Base-by-base conservation (phyloP, 2,888 invertebrate species). In the Monochamus alternatus region DNA sequence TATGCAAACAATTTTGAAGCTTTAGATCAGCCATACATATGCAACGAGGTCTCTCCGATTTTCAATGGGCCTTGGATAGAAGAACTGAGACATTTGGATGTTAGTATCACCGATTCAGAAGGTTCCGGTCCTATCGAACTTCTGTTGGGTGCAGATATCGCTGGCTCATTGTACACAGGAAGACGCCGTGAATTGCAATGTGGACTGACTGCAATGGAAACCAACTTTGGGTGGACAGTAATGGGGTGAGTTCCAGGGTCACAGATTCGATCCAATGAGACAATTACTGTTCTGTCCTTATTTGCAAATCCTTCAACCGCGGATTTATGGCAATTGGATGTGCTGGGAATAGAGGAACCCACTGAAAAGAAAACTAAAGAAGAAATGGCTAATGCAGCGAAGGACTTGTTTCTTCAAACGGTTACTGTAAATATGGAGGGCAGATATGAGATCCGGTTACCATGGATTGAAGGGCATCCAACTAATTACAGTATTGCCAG, bases 391-490 rank as follows among this genome's bases (percentile, higher is more conserved):
- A 47, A 73, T 65, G 77, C 72, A 10, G 82, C 83, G 0, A 82
- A 75, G 74, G 70, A 83, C 7, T 74, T 81, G 68, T 87, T 87
- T 78, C 38, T 75, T 5, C 75, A 84, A 43, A 87, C 85, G 0
- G 82, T 86, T 3, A 65, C 12, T 0, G 62, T 81, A 2, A 81
- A 84, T 43, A 62, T 77, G 7, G 79, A 84, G 10, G 84, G 84
- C 5, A 76, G 86, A 1, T 88, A 86, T 75, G 84, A 84, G 63
- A 84, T 87, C 2, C 44, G 75, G 30, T 76, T 87, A n/a, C 86
- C 87, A 9, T 86, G 86, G 85, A 78, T 83, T 30, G 82, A 84
- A 22, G 83, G 82, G 64, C 85, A 86, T 72, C 84, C 82, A 22
- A 65, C 66, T 58, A 86, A 86, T 76, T 82, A 79, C 47, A 69